Conservation (phyloP, 2,888 invertebrate genomes). For the Sussaba pulchella region DNA sequence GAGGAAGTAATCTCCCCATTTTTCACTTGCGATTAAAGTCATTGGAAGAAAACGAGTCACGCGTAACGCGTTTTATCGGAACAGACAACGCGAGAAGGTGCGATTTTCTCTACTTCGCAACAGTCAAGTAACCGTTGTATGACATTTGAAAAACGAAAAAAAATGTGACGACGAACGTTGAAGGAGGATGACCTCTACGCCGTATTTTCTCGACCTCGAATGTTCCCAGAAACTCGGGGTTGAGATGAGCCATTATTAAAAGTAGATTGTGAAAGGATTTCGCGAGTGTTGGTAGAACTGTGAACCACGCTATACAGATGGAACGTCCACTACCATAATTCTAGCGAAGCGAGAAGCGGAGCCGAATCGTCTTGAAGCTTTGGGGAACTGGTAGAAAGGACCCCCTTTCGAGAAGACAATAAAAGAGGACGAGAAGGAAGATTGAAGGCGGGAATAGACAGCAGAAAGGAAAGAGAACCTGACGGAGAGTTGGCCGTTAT, state of each 20-base stretch:
- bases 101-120: background rate
- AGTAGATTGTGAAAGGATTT: constrained; percentile 50
- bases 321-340: constrained; percentile 6
- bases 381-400: constrained; percentile 19
- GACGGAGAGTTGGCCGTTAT: constrained; percentile 28
- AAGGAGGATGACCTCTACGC: constrained; percentile 26
- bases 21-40: background rate
- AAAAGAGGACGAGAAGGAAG: background rate
- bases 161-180: constrained; percentile 14
- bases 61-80: constrained; percentile 48
- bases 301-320: background rate
- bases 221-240: constrained; percentile 40
- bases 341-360: background rate
- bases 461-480: constrained; percentile 4
- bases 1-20: constrained; percentile 16
- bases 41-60: background rate
- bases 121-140: constrained; percentile 14
- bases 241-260: constrained; percentile 53
- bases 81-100: constrained; percentile 16
- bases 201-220: constrained; percentile 35
- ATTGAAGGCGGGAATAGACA: constrained; percentile 10
- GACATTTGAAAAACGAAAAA: constrained; percentile 27
- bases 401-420: constrained; percentile 13
- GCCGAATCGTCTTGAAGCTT: constrained; percentile 2
- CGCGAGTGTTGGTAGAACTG: background rate